Percentiles rank a stretch among this genome's conserved stretches.
phyloP scores from a whole-genome alignment of 2,113 vertebrate species.

The Microcebus murinus region DNA sequence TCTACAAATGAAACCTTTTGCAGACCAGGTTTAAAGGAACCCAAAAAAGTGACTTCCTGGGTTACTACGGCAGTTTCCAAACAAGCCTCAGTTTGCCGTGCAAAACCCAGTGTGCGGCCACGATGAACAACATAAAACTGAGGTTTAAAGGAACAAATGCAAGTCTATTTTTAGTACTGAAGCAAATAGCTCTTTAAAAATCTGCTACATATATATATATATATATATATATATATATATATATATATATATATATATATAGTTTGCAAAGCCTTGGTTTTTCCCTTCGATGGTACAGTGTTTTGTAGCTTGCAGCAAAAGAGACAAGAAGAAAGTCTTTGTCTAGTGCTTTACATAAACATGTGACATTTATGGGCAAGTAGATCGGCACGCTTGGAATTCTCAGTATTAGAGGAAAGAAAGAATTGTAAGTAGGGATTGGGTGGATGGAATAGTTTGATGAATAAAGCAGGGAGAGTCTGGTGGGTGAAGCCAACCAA shows the following conservation, averaged over 20 bases:
- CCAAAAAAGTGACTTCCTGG: neutral
- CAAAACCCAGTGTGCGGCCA: neutral
- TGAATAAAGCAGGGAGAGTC: too few relatives aligned
- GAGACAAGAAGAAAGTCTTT: neutral
- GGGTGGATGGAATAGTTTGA: neutral
- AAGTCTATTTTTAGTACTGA: neutral
- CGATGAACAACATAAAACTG: neutral
- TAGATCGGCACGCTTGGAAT: neutral
- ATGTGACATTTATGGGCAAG: neutral
- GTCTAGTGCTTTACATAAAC: neutral
- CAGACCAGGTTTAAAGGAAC: neutral
- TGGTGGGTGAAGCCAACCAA: too few relatives aligned
- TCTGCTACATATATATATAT: too few relatives aligned
- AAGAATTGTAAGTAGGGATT: neutral
- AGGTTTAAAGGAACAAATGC: neutral
- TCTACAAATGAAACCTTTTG: neutral
- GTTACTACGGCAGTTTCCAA: neutral
- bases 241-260: too few relatives aligned
- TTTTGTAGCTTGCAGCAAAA: neutral
- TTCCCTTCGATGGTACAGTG: neutral
- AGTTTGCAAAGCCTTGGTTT: neutral
- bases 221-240: too few relatives aligned
- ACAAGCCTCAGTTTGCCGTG: neutral
- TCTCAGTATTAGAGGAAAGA: neutral
- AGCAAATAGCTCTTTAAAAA: neutral